Conservation (phyloP, 2,888 invertebrate species). For the Parelbella ahira region DNA sequence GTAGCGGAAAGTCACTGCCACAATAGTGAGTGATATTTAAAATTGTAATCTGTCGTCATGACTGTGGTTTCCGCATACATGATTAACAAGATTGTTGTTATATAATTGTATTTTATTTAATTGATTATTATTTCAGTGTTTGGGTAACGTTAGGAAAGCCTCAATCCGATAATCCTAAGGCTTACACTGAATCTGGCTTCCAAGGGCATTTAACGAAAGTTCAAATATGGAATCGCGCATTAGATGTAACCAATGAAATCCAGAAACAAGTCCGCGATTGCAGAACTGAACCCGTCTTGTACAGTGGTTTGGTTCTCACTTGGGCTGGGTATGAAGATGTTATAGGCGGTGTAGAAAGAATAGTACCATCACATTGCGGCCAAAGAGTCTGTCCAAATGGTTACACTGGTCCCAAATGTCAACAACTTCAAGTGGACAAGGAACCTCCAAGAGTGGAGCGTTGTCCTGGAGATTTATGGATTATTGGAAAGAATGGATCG, state of each 20-base stretch:
- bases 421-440: constrained; percentile 91
- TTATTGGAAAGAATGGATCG: constrained; percentile 95
- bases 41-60: no score
- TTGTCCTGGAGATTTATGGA: constrained; percentile 96
- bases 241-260: constrained; percentile 95
- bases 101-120: no score
- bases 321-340: constrained; percentile 97
- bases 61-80: no score
- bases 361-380: constrained; percentile 95
- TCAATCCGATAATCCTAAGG: constrained; percentile 88
- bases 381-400: constrained; percentile 93
- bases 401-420: constrained; percentile 91
- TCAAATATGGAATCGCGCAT: constrained; percentile 95
- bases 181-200: constrained; percentile 94
- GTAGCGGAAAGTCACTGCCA: constrained; percentile 89
- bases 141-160: constrained; percentile 97
- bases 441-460: constrained; percentile 92
- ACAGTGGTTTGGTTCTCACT: constrained; percentile 90
- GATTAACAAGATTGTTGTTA: no score
- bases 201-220: constrained; percentile 96
- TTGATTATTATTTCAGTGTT: constrained; percentile 84
- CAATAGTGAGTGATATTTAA: constrained; percentile 92
- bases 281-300: constrained; percentile 94
- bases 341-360: constrained; percentile 92
- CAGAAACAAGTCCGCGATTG: constrained; percentile 97